phyloP scores from a whole-genome alignment of 2,113 vertebrate species.

The Chloropsis hardwickii region DNA sequence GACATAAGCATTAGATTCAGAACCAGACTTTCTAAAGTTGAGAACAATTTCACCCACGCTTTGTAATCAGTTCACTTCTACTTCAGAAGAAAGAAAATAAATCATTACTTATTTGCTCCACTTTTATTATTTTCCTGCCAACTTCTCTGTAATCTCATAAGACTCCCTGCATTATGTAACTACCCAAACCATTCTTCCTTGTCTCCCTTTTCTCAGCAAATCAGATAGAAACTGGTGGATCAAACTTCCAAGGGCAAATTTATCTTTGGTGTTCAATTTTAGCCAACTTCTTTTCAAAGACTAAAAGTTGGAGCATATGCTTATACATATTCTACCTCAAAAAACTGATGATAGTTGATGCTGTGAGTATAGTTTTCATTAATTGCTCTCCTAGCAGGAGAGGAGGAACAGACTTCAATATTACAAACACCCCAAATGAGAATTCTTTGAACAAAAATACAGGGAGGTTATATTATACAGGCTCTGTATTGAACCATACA shows the following conservation, averaged over 20 bases:
- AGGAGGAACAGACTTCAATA: background rate
- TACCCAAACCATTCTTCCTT: background rate
- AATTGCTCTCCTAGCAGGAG: background rate
- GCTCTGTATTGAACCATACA: background rate
- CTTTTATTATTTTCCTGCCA: background rate
- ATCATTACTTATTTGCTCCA: background rate
- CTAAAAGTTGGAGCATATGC: background rate
- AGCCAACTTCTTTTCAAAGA: background rate
- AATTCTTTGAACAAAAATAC: background rate
- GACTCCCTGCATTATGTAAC: background rate
- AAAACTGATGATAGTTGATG: background rate
- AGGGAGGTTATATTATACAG: background rate
- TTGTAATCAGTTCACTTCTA: background rate
- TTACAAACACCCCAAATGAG: background rate
- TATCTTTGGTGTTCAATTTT: background rate
- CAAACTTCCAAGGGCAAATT: background rate
- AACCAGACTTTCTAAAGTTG: background rate
- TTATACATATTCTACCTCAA: background rate
- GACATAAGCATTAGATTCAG: background rate
- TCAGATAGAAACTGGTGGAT: background rate
- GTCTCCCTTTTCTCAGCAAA: background rate
- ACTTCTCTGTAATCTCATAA: background rate
- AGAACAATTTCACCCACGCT: background rate
- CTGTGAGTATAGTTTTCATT: background rate
- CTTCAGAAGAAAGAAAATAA: background rate